These are phyloP conservation scores for Epicampocera succincta DNA, from an alignment of 2,888 invertebrate species.

Conservation along the genomic window DNA sequence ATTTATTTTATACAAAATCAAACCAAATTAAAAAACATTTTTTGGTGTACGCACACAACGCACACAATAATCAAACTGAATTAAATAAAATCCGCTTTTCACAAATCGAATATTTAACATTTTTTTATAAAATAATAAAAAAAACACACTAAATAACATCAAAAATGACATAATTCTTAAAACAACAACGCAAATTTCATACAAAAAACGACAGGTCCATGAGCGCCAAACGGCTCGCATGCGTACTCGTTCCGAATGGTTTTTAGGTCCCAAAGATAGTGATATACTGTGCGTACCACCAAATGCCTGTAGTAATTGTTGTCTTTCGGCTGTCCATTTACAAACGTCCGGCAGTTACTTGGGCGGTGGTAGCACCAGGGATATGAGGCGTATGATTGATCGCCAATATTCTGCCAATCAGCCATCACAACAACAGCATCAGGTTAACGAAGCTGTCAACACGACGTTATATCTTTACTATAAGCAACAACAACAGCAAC, in stretches of 20 bases:
- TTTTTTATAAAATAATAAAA: conserved; percentile 22
- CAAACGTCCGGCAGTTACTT: conserved; percentile 72
- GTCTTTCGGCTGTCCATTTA: conserved; percentile 70
- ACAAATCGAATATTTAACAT: conserved; percentile 48
- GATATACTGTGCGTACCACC: conserved; percentile 76
- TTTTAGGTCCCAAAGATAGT: conserved; percentile 84
- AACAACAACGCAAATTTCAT: conserved; percentile 69
- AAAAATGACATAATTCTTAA: conserved; percentile 62
- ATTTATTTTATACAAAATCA: conserved; percentile 55
- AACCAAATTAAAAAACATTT: conserved; percentile 10
- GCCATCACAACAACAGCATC: conserved; percentile 25
- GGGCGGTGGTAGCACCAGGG: conserved; percentile 77
- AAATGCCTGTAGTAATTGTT: conserved; percentile 79
- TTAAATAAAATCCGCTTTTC: not conserved
- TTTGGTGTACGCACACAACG: conserved; percentile 14
- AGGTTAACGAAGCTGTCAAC: conserved; percentile 62
- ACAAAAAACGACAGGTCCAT: conserved; percentile 87
- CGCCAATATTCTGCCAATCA: conserved; percentile 40
- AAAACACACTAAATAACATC: conserved; percentile 29
- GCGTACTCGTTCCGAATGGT: conserved; percentile 99
- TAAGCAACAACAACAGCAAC: conserved; percentile 73
- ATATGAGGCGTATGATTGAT: conserved; percentile 72
- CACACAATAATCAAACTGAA: not conserved
- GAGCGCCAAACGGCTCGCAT: conserved; percentile 98
- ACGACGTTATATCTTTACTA: conserved; percentile 74